Conservation (phyloP, 2,113 vertebrate genomes). For the Scophthalmus maximus region DNA sequence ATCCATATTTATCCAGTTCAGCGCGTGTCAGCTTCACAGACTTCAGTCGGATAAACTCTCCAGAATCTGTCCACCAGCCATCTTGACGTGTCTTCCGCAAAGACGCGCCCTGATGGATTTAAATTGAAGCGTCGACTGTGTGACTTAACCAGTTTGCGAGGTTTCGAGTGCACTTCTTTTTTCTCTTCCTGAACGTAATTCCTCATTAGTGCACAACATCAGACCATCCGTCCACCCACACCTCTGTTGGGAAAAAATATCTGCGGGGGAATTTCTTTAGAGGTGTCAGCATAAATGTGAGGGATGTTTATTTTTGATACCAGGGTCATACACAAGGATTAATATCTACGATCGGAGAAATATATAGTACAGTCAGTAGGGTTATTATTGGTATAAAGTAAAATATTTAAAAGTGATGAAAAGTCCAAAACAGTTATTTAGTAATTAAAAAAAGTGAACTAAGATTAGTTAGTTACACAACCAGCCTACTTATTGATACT, state of each 20-base stretch:
- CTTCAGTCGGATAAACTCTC: constrained; percentile 12
- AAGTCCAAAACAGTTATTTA: too few species aligned
- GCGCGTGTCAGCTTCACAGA: neutral
- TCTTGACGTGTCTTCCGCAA: neutral
- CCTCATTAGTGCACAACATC: neutral
- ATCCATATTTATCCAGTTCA: constrained; percentile 19
- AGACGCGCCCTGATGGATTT: neutral
- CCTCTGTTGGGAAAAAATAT: neutral
- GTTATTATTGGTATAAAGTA: too few species aligned
- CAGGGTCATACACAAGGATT: neutral
- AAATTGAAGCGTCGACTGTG: neutral
- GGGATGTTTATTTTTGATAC: constrained; percentile 10
- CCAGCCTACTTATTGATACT: too few species aligned
- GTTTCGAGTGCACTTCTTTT: neutral
- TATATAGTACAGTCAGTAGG: too few species aligned
- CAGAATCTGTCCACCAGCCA: neutral
- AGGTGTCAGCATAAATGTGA: neutral
- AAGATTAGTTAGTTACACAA: too few species aligned
- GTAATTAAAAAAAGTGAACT: too few species aligned
- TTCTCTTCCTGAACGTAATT: constrained; percentile 3
- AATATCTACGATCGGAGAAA: neutral
- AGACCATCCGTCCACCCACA: neutral
- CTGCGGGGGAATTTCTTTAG: neutral
- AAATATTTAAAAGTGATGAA: too few species aligned
- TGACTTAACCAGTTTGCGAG: neutral